Conservation (phyloP, 2,113 vertebrate genomes). For the Xiphophorus hellerii region DNA sequence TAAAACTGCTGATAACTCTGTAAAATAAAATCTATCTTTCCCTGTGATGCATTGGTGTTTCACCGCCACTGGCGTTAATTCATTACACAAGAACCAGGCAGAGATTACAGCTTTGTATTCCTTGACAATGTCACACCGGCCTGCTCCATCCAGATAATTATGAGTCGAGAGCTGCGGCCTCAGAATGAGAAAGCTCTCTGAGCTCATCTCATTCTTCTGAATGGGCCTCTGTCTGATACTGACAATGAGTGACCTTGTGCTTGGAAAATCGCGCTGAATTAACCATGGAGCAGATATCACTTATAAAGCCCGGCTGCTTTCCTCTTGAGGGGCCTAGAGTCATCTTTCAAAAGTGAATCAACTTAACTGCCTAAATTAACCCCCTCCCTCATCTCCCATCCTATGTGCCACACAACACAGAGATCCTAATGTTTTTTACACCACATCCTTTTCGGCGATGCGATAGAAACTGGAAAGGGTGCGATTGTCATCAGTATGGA, state of each 20-base stretch:
- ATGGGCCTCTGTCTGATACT: conserved; percentile 71
- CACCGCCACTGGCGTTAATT: conserved; percentile 68
- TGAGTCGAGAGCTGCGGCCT: conserved; percentile 65
- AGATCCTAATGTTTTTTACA: conserved; percentile 26
- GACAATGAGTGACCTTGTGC: conserved; percentile 79
- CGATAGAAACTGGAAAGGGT: conserved; percentile 26
- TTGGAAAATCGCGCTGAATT: conserved; percentile 70
- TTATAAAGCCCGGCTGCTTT: conserved; percentile 64
- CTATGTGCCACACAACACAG: conserved; percentile 50
- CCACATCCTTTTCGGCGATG: conserved; percentile 25
- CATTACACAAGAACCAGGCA: conserved; percentile 68
- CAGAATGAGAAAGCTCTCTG: conserved; percentile 70
- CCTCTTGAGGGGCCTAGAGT: conserved; percentile 65
- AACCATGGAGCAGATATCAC: conserved; percentile 76
- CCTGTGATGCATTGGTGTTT: conserved; percentile 63
- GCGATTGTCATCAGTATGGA: conserved; percentile 39
- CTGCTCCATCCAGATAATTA: conserved; percentile 73
- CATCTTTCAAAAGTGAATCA: conserved; percentile 77
- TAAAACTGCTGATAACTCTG: conserved; percentile 59
- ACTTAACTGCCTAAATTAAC: conserved; percentile 54
- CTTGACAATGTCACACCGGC: conserved; percentile 72
- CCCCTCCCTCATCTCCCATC: conserved; percentile 13
- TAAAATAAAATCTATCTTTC: conserved; percentile 65
- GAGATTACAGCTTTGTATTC: conserved; percentile 74
- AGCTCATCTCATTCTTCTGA: conserved; percentile 73